These are phyloP conservation scores for Pogonus chalceus DNA, from an alignment of 1,140 invertebrate genomes.

Conservation along the genomic window DNA sequence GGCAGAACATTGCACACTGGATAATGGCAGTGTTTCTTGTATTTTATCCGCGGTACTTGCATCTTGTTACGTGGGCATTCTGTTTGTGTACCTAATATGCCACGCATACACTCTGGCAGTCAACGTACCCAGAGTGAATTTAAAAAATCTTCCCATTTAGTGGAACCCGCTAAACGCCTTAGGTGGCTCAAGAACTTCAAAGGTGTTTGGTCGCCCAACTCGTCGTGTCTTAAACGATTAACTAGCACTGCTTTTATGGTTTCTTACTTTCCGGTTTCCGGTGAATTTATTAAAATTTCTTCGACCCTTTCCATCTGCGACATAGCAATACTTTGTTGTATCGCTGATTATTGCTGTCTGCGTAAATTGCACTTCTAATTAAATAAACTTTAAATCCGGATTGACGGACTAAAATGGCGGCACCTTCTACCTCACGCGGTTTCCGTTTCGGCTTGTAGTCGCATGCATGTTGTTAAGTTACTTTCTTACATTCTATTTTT, in stretches of 20 bases:
- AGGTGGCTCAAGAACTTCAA: background rate
- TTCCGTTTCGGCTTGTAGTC: background rate
- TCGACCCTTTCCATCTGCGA: background rate
- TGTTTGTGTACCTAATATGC: background rate
- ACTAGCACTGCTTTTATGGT: background rate
- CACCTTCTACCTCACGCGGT: background rate
- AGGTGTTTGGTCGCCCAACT: background rate
- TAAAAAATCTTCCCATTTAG: background rate
- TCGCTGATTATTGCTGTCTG: background rate
- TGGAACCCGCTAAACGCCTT: background rate
- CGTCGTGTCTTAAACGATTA: background rate
- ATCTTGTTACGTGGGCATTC: background rate
- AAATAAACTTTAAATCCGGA: background rate
- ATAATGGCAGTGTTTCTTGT: background rate
- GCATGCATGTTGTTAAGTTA: background rate
- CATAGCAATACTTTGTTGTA: background rate
- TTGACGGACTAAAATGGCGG: background rate
- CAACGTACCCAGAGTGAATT: background rate
- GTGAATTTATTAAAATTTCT: background rate
- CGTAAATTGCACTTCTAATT: background rate
- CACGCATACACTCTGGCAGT: background rate
- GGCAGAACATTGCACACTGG: background rate
- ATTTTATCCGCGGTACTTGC: background rate
- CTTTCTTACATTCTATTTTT: background rate
- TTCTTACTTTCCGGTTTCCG: background rate